Percentiles rank a stretch among this genome's conserved stretches.
These are phyloP conservation scores for Portunus trituberculatus DNA, from an alignment of 1,140 invertebrate species.

Conservation along the genomic window DNA sequence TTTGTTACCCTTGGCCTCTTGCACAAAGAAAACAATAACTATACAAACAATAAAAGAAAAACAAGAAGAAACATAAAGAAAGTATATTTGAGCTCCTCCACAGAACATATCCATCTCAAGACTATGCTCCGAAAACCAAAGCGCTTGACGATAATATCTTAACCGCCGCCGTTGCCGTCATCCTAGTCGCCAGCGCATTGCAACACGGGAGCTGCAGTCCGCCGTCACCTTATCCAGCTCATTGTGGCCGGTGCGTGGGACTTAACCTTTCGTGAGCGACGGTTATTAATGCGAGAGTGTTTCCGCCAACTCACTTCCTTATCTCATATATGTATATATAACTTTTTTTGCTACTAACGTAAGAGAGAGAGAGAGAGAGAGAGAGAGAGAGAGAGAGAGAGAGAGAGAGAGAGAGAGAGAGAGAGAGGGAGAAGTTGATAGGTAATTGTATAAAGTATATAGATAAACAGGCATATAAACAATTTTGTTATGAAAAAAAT, in stretches of 20 bases:
- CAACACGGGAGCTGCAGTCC: background rate
- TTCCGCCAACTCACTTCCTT: slow-evolving; percentile 10
- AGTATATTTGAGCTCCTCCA: no score
- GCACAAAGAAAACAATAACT: no score
- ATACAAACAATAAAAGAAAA: no score
- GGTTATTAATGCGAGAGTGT: background rate
- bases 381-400: background rate
- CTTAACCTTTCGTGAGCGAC: background rate
- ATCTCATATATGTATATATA: background rate
- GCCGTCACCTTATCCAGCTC: background rate
- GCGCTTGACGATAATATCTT: background rate
- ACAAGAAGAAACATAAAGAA: no score
- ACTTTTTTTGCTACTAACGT: background rate
- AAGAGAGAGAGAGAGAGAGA: background rate
- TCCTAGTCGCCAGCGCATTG: background rate
- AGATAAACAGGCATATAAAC: no score
- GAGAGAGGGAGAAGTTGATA: no score
- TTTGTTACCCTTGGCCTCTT: no score
- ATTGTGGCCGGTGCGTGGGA: slow-evolving; percentile 5
- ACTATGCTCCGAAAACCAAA: no score
- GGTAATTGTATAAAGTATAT: no score
- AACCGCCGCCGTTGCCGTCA: background rate
- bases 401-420: no score
- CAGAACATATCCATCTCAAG: no score
- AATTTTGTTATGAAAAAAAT: no score